Base-by-base conservation (phyloP, 2,113 vertebrate genomes). In the Hepsetus odoe region DNA sequence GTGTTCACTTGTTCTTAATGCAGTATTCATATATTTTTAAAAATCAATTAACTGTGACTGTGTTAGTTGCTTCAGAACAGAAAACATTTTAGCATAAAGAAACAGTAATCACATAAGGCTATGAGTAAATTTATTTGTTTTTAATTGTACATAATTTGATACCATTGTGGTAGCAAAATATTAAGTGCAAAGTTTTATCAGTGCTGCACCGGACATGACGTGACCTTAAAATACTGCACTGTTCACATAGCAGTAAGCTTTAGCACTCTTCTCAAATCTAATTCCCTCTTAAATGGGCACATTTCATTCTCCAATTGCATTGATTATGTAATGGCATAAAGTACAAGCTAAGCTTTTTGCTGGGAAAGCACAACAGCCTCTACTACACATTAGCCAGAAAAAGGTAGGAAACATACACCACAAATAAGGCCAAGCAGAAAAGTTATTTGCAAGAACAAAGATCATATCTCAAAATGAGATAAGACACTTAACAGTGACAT, bases 311-410 rank as follows among this genome's bases (percentile, higher is more conserved):
- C 53, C 22, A 66, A 68, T 33, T 42, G n/a, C 14, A 14, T 14
- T 22, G 32, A 40, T 78, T 84, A 74, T 30, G 72, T 71, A 79
- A 69, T 5, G 16, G 62, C 24, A 68, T 74, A 59, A 82, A 82
- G 46, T 18, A 51, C 13, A 59, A 44, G 33, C 68, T 77, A 73
- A 82, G 72, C 69, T 74, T 42, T 16, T 58, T 7, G 5, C 64
- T 62, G 59, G 71, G 35, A 46, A 33, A 28, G 20, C 30, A 72
- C 22, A 32, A 20, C 44, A 26, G 26, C 5, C 69, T 77, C 49
- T 33, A 12, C 24, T 3, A 59, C 20, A 38, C 26, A 67, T 32
- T 24, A 62, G 5, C 20, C 38, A 38, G 18, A 42, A 8, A 65
- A 18, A 65, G 42, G n/a, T 22, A 59, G 61, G 32, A 64, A 40